Base-by-base conservation (phyloP, 2,113 vertebrate species). In the Penelope pileata region DNA sequence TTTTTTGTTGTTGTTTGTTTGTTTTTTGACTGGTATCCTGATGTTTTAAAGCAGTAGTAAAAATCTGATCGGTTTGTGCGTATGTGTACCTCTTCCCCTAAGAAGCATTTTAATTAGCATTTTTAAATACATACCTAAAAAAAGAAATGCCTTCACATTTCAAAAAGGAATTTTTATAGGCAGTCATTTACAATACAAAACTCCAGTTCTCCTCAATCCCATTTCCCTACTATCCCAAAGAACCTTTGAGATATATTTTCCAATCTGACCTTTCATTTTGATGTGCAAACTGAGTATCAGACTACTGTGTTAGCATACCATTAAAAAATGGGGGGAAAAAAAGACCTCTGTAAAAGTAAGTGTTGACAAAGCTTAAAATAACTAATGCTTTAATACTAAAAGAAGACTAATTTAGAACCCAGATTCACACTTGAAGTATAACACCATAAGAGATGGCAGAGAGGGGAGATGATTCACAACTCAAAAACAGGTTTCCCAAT, bases 371-470 rank as follows among this genome's bases (percentile, higher is more conserved):
- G 73, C 86, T 83, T 80, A 38, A 83, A 63, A 53, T 63, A 88
- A 74, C 6, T 30, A 77, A 85, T 77, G 17, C 17, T 7, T 88
- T 59, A 68, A 69, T 59, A 42, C 4, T 68, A 29, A 66, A 91
- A 73, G 34, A 91, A 69, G 2, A 80, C 3, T 86, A 30, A 80
- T 67, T 77, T 83, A 56, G 30, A 88, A 53, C 6, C 16, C 10
- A 48, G 56, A n/a, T 77, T 82, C 85, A 70, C 26, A 32, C 30
- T 43, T 91, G 72, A 95, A 90, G 92, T 83, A 50, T 66, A 91
- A 38, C 16, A 56, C 19, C 3, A 3, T 1, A 27, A 81, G 60
- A 60, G 16, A 50, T 9, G 10, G 26, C 19, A 83, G 54, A 86
- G 47, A 51, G 6, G 11, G 12, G 81, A 83, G 34, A 78, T 51